Base-by-base conservation (phyloP, 2,888 invertebrate genomes). In the Desoria tigrina region DNA sequence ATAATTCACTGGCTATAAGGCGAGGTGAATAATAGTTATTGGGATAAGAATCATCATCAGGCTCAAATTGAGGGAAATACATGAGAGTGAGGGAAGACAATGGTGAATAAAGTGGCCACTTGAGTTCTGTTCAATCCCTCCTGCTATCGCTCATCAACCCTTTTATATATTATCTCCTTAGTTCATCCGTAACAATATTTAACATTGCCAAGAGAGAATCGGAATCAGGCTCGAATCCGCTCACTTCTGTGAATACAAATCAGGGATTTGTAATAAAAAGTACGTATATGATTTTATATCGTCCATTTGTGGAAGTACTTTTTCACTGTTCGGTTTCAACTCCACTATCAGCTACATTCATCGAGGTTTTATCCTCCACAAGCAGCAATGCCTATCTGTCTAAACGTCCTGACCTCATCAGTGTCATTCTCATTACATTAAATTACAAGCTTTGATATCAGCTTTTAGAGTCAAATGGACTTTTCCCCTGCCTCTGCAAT, bases 261-360 rank as follows among this genome's bases (percentile, higher is more conserved):
- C 50, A 62, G 49, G 28, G 4, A 39, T 45, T 45, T 16, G 16
- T 9, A 39, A 39, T 39, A 9, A 11, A 39, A 39, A 39, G 9
- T 39, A 39, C 39, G 39, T 39, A n/a, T n/a, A n/a, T n/a, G 6
- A 32, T 32, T 7, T 32, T 4, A 4, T 32, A 4, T 21, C 21
- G 7, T 65, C 70, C 70, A 67, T 70, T 70, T 70, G 67, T 65
- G 70, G 70, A 70, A 70, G 65, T 67, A 64, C 50, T 24, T 37
- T 39, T 37, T 14, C 45, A 51, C 50, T 28, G 9, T 18, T 14
- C 42, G 18, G 39, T 49, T 27, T 45, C n/a, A n/a, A n/a, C n/a
- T 18, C n/a, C 42, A 42, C 45, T 24, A 42, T 42, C n/a, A n/a
- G n/a, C n/a, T n/a, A n/a, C 32, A 32, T 32, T 7, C 32, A 32